A percentile compares a stretch with the other conserved stretches of the same genome.
Conservation (phyloP, 2,113 vertebrate genomes). For the Brachypteracias leptosomus region DNA sequence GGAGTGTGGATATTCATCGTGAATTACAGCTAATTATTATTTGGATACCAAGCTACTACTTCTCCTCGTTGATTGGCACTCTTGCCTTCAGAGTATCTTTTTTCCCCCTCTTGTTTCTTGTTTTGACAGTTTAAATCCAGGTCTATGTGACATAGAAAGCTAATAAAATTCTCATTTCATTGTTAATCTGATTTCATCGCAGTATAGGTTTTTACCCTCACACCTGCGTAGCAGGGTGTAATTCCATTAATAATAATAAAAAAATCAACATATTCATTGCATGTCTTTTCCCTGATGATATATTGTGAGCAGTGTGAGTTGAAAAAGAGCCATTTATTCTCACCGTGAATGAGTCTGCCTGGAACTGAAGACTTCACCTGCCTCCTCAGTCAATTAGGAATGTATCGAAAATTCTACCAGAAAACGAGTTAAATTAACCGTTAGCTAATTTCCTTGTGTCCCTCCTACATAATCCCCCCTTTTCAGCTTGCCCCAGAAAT, state of each 20-base stretch:
- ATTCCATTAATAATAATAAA: slow-evolving; percentile 91
- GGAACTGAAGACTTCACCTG: slow-evolving; percentile 96
- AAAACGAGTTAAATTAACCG: slow-evolving; percentile 99
- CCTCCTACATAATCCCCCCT: slow-evolving; percentile 93
- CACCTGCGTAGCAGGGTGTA: slow-evolving; percentile 93
- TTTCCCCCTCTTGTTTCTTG: slow-evolving; percentile 52
- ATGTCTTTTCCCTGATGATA: slow-evolving; percentile 90
- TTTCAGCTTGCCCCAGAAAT: slow-evolving; percentile 92
- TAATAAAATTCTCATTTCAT: slow-evolving; percentile 81
- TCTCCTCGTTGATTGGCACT: slow-evolving; percentile 53
- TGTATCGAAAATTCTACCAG: slow-evolving; percentile 97
- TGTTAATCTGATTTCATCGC: slow-evolving; percentile 81
- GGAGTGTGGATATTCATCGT: not conserved
- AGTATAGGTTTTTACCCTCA: slow-evolving; percentile 78
- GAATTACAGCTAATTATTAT: slow-evolving; percentile 36
- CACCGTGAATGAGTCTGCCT: slow-evolving; percentile 90
- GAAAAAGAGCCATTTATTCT: slow-evolving; percentile 92
- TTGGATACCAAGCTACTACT: slow-evolving; percentile 23
- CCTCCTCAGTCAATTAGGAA: slow-evolving; percentile 99
- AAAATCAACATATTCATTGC: slow-evolving; percentile 97
- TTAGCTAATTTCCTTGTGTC: slow-evolving; percentile 94
- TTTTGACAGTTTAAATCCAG: slow-evolving; percentile 80
- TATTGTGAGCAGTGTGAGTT: slow-evolving; percentile 89
- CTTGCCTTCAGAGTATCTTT: slow-evolving; percentile 48
- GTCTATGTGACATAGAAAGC: slow-evolving; percentile 68